phyloP scores from a whole-genome alignment of 1,140 invertebrate genomes.

The Lordiphosa mommai region DNA sequence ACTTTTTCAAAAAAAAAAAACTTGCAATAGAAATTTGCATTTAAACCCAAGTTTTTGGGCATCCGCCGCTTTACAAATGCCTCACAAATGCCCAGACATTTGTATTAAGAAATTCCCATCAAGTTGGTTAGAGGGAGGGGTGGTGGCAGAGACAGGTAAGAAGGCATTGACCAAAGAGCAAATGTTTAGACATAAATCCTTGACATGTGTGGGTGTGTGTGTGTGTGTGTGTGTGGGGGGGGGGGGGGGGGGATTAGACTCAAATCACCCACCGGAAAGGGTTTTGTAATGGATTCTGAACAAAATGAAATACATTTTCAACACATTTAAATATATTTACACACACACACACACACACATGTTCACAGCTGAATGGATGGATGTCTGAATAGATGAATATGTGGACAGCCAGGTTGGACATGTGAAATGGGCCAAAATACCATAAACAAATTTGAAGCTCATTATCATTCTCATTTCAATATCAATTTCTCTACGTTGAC shows the following conservation, averaged over 20 bases:
- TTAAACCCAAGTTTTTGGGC: constrained; percentile 20
- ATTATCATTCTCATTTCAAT: constrained; percentile 65
- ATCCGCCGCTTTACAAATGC: background rate
- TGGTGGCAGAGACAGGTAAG: constrained; percentile 17
- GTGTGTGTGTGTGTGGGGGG: background rate
- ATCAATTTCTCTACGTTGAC: constrained; percentile 51
- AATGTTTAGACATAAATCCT: constrained; percentile 33
- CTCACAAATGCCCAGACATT: constrained; percentile 34
- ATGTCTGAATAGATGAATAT: background rate
- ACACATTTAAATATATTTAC: constrained; percentile 40
- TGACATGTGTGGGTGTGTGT: background rate
- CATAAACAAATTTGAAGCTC: constrained; percentile 52
- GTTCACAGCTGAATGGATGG: background rate
- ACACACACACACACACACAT: background rate
- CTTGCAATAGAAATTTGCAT: constrained; percentile 45
- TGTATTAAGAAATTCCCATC: constrained; percentile 24
- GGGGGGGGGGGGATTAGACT: constrained; percentile 11
- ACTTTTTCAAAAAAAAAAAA: constrained; percentile 17
- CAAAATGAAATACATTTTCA: constrained; percentile 38
- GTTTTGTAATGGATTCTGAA: constrained; percentile 16
- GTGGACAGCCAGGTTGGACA: constrained; percentile 1
- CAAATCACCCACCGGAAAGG: constrained; percentile 6
- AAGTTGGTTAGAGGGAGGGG: background rate
- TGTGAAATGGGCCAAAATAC: constrained; percentile 17
- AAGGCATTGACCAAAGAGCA: constrained; percentile 29